Evolutionary conservation across 2,888 invertebrate species (phyloP).

Genomic region (Amphipoea oculea): DNA sequence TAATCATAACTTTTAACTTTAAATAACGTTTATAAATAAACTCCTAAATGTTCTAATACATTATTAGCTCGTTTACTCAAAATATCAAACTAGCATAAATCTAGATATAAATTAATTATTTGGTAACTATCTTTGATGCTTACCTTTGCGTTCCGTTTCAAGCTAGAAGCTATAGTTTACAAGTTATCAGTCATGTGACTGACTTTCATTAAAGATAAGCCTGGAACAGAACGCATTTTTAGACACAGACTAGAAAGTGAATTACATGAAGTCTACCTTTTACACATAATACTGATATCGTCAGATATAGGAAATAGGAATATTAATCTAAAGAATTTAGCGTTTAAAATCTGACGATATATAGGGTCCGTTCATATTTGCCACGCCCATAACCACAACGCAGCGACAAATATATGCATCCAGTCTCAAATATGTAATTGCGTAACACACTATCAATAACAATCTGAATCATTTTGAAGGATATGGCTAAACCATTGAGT

Average conservation of each 20-base stretch:
- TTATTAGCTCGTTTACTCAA: conserved; percentile 19
- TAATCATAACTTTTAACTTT: background rate
- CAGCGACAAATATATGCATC: background rate
- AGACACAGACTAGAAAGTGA: conserved; percentile 61
- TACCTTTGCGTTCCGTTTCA: conserved; percentile 48
- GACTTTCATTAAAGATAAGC: conserved; percentile 1
- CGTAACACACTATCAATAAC: background rate
- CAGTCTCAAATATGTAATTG: background rate
- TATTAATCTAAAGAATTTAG: background rate
- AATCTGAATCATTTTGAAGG: background rate
- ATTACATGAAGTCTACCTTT: conserved; percentile 15
- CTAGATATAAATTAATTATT: conserved; percentile 59
- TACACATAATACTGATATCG: conserved; percentile 31
- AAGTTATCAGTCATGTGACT: conserved; percentile 31
- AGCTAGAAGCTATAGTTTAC: conserved; percentile 14
- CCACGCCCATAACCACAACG: background rate
- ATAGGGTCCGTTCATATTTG: too few species aligned
- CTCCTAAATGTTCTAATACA: conserved; percentile 5
- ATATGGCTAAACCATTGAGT: background rate
- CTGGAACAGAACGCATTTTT: conserved; percentile 46
- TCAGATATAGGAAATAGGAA: conserved; percentile 2
- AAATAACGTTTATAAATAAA: background rate
- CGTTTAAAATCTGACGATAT: conserved; percentile 11
- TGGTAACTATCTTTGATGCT: conserved; percentile 74
- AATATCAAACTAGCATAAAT: conserved; percentile 47